phyloP scores from a whole-genome alignment of 2,797 vertebrate species.

The Pempheris klunzingeri region DNA sequence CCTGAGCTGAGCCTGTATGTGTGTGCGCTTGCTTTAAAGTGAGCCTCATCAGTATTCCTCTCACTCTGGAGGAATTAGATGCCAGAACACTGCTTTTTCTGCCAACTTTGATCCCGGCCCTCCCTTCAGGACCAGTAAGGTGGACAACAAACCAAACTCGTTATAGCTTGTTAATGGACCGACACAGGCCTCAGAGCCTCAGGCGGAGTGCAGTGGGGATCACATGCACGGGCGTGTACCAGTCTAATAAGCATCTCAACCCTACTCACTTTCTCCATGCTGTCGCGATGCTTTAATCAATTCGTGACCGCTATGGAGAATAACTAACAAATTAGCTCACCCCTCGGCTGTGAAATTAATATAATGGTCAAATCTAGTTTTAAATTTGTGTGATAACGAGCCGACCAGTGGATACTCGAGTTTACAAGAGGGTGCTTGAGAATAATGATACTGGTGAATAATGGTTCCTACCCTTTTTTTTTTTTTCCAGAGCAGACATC shows the following conservation, averaged over 20 bases:
- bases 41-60: constrained; percentile 79
- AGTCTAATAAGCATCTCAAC: constrained; percentile 53
- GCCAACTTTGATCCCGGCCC: constrained; percentile 81
- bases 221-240: constrained; percentile 29
- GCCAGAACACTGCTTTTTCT: constrained; percentile 82
- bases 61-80: constrained; percentile 79
- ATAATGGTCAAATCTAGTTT: constrained; percentile 64
- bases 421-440: constrained; percentile 53
- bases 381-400: constrained; percentile 51
- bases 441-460: constrained; percentile 64
- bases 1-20: constrained; percentile 56
- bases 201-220: constrained; percentile 51
- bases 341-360: constrained; percentile 69
- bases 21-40: constrained; percentile 57
- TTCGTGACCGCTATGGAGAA: constrained; percentile 49
- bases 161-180: constrained; percentile 77
- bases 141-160: constrained; percentile 77
- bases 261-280: constrained; percentile 41
- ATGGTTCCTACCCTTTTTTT: constrained; percentile 48
- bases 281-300: constrained; percentile 61
- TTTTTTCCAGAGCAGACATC: constrained; percentile 14
- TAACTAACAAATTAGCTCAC: constrained; percentile 64
- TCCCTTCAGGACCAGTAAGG: constrained; percentile 74
- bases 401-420: constrained; percentile 35
- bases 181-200: constrained; percentile 50